A percentile compares a stretch with the other conserved stretches of the same genome.
Conservation (phyloP, 2,113 vertebrate species). For the Nansenia antarctica region DNA sequence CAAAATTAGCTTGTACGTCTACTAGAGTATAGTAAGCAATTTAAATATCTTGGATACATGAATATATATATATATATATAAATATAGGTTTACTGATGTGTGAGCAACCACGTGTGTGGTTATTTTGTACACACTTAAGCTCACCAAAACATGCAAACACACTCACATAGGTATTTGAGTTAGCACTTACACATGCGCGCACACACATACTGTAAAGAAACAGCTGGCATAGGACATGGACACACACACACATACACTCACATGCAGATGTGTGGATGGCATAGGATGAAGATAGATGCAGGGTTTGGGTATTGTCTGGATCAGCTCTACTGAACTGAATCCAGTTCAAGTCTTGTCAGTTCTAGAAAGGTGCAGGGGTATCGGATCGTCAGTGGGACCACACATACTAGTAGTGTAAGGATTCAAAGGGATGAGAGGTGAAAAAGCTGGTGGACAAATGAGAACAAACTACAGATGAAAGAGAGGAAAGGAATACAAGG, state of each 20-base stretch:
- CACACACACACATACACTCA: constrained; percentile 5
- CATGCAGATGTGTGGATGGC: constrained; percentile 20
- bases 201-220: neutral
- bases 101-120: neutral
- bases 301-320: neutral
- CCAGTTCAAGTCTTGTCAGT: neutral
- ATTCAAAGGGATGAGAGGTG: neutral
- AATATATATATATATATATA: constrained; percentile 12
- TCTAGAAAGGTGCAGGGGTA: neutral
- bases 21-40: constrained; percentile 25
- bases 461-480: neutral
- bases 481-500: neutral
- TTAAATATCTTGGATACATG: constrained; percentile 15
- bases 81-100: constrained; percentile 6
- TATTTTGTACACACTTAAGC: constrained; percentile 3
- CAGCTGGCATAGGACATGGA: constrained; percentile 10
- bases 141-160: constrained; percentile 4
- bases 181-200: neutral
- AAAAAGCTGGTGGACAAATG: neutral
- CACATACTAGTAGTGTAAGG: neutral
- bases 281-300: constrained; percentile 51
- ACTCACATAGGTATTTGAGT: constrained; percentile 3
- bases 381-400: neutral
- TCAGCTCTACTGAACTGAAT: neutral
- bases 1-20: constrained; percentile 22